These are phyloP conservation scores for Sipha maydis DNA, from an alignment of 2,888 invertebrate genomes.

Conservation along the genomic window DNA sequence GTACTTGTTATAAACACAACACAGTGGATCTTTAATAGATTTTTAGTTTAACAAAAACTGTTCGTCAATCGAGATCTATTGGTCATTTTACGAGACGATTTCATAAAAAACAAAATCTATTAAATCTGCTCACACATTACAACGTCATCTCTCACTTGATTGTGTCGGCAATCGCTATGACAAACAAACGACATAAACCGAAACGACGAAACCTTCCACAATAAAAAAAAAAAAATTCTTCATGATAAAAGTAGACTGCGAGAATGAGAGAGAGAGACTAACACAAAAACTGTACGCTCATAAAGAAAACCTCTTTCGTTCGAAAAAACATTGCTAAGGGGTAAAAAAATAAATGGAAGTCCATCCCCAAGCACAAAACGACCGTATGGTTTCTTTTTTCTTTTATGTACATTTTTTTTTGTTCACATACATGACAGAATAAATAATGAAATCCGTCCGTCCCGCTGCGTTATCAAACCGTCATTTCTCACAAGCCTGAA, in stretches of 20 bases:
- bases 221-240: conserved; percentile 17
- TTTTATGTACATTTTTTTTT: conserved; percentile 8
- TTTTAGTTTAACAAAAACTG: not conserved
- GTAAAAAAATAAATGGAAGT: conserved; percentile 53
- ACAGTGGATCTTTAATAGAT: not conserved
- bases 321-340: conserved; percentile 12
- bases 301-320: conserved; percentile 48
- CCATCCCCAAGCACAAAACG: conserved; percentile 51
- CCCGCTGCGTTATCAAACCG: conserved; percentile 58
- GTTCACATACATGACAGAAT: conserved; percentile 53
- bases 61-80: conserved; percentile 1
- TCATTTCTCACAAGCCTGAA: conserved; percentile 51
- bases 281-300: conserved; percentile 18
- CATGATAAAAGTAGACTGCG: not conserved
- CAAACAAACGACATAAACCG: conserved; percentile 44
- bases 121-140: conserved; percentile 3
- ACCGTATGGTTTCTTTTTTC: conserved; percentile 50
- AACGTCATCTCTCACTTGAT: not conserved
- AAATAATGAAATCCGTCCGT: conserved; percentile 59
- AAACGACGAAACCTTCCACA: conserved; percentile 42
- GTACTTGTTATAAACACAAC: not conserved
- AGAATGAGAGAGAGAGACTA: not conserved
- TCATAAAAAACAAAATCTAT: conserved; percentile 30
- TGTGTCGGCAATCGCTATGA: conserved; percentile 16
- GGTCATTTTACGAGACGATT: not conserved